Percentiles rank a stretch among this genome's conserved stretches.
These are phyloP conservation scores for Geopemphigus sp. DNA, from an alignment of 1,140 invertebrate species.

Conservation along the genomic window DNA sequence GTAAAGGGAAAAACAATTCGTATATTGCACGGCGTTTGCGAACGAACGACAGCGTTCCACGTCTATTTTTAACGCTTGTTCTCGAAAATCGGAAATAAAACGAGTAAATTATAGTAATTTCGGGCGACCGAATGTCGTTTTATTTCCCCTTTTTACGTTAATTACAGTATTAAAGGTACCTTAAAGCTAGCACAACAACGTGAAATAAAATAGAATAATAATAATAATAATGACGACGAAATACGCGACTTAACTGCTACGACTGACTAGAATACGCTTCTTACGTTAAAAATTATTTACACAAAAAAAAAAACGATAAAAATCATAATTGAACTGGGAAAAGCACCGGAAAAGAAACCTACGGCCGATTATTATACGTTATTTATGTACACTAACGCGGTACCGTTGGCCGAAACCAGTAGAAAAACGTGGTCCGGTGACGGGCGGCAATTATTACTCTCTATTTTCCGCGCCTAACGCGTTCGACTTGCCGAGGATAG, in stretches of 20 bases:
- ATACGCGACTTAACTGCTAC: conserved; percentile 37
- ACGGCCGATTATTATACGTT: no score
- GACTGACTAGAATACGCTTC: conserved; percentile 34
- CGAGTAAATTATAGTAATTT: conserved; percentile 20
- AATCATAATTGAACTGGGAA: background rate
- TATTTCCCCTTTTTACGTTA: conserved; percentile 11
- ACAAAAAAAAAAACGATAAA: background rate
- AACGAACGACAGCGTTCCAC: background rate
- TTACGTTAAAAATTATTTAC: conserved; percentile 36
- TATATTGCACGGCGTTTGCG: conserved; percentile 7
- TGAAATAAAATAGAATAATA: conserved; percentile 11
- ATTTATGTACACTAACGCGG: no score
- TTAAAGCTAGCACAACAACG: conserved; percentile 30
- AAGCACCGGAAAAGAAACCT: conserved; percentile 31
- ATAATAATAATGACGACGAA: background rate
- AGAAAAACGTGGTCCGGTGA: no score
- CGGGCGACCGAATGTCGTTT: background rate
- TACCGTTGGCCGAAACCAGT: no score
- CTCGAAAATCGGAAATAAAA: background rate
- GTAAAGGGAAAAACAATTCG: no score
- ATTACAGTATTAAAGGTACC: no score
- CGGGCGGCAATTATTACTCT: no score
- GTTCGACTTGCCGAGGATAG: no score
- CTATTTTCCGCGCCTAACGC: no score
- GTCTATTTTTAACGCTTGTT: background rate